Conservation (phyloP, 2,888 invertebrate genomes). For the Gortyna flavago region DNA sequence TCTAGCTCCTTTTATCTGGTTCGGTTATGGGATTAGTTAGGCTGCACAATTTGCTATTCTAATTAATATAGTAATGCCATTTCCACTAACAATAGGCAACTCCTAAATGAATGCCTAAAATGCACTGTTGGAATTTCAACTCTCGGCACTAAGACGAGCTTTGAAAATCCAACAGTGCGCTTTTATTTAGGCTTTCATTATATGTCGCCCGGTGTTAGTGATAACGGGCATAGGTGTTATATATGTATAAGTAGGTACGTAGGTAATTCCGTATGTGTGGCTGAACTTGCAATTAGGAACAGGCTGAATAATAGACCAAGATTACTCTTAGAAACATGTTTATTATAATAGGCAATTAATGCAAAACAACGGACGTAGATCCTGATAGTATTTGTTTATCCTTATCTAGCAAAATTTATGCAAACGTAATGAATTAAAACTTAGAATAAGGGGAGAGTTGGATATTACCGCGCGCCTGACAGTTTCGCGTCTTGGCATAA, state of each 20-base stretch:
- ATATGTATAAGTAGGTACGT: background rate
- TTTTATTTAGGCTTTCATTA: background rate
- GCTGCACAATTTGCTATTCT: background rate
- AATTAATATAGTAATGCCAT: background rate
- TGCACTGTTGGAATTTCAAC: background rate
- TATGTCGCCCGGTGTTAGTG: background rate
- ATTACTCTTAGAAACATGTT: slow-evolving; percentile 46
- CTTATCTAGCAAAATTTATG: slow-evolving; percentile 49
- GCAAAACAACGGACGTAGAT: slow-evolving; percentile 57
- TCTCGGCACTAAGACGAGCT: background rate
- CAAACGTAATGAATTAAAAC: slow-evolving; percentile 51
- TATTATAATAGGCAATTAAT: slow-evolving; percentile 57
- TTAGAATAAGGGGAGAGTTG: slow-evolving; percentile 3
- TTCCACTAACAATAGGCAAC: background rate
- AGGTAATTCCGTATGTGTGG: background rate
- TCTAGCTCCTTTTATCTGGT: background rate
- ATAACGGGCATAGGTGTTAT: background rate
- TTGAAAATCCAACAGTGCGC: background rate
- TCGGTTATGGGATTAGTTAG: background rate
- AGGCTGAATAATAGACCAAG: slow-evolving; percentile 33
- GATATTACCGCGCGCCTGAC: background rate
- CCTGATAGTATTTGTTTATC: slow-evolving; percentile 42
- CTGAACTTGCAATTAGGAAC: background rate
- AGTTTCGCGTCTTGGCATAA: background rate
- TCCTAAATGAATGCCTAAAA: background rate